Evolutionary conservation across 2,797 vertebrate species (phyloP), one percentile per base, ranked within the genome.

Genomic region (Florisuga fusca): DNA sequence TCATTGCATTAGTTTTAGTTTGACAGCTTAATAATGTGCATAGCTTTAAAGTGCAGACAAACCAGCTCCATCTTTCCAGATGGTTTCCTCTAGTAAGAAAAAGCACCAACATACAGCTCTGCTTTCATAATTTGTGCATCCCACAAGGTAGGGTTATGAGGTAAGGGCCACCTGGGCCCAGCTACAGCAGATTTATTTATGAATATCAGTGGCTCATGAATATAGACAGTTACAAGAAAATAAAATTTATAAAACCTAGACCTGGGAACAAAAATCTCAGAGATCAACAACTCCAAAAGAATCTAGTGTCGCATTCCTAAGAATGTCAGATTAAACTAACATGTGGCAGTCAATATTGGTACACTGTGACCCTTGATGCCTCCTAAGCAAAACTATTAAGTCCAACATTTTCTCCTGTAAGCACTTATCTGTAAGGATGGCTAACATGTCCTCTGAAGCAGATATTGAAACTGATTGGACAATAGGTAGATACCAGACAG

Each of bases 381-480:
- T 98, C 98, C 95, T 97, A 98, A 98, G 98, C 98, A 98, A 98
- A 98, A 98, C 98, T 98, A 99, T 99, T 99, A 98, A 98, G 98
- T 98, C 98, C 98, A 98, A 98, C 98, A 98, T 98, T 98, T 98
- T 98, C 98, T 98, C 97, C 98, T 98, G 98, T 98, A 98, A 98
- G 98, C 98, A 98, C 98, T 98, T 99, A 99, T 99, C 98, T 98
- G 98, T 98, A 98, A 98, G 98, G 98, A 98, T 98, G 98, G 98
- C 98, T 99, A 98, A 98, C 98, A 98, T 98, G 98, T 98, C 98
- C 98, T 98, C 98, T 97, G 97, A 98, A 98, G 98, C 98, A 99
- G 98, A 99, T 99, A 99, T 98, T 98, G 98, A 98, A 98, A 98
- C 98, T 98, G 98, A 99, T 99, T 99, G 98, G 98, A 99, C 98